Base-by-base conservation (phyloP, 2,797 vertebrate species). In the Setipinna tenuifilis region DNA sequence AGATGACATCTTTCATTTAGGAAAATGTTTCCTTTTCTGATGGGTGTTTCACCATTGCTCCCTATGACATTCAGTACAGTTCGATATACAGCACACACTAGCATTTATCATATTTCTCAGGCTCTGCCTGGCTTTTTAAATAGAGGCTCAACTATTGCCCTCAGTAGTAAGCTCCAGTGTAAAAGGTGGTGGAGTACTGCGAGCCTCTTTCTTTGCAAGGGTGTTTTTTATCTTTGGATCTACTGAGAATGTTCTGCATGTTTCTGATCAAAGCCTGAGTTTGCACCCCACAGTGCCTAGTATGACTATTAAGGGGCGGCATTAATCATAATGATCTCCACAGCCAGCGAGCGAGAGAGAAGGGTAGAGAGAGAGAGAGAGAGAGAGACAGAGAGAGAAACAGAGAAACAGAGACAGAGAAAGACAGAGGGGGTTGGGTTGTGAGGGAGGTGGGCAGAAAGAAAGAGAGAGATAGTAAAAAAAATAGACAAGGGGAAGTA, bases 241-340 rank as follows among this genome's bases (percentile, higher is more conserved):
- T 75, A 75, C 68, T 35, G 68, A 41, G 35, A 23, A 75, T 75
- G 68, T 75, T 75, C 68, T 35, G 28, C 14, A 31, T 31, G 17
- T 16, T 14, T 17, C 28, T 75, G 68, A 75, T 75, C 68, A 75
- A 75, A 75, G 68, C 68, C 17, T 16, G 28, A 75, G 31, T 75
- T 75, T 75, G 28, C 68, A 85, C 80, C 85, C 85, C 44, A 83
- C 41, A 82, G 85, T 57, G 85, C 83, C 41, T 71, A 81, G 65
- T 86, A 85, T 54, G 82, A 82, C 48, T 85, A 57, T 83, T 35
- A 31, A 85, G 83, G 84, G 83, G 88, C 82, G 82, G 62, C 85
- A 83, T 87, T 85, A 88, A 90, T 91, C 86, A 85, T 85, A 90
- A 82, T 78, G 87, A 85, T 87, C 85, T 35, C 68, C 58, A 62